phyloP scores from a whole-genome alignment of 2,797 vertebrate genomes.

The Fistularia commersonii region DNA sequence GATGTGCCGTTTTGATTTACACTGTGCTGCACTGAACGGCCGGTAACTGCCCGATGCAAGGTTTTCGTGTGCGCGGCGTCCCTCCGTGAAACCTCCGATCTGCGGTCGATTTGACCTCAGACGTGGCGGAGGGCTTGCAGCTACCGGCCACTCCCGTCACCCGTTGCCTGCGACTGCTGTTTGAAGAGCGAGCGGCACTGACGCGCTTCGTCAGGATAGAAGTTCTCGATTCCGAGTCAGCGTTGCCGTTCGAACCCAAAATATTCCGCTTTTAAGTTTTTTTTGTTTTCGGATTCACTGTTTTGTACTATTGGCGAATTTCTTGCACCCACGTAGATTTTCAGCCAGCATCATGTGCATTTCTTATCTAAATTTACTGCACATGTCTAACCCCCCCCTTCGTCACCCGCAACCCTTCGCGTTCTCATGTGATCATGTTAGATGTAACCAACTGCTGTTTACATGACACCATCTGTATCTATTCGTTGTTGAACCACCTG shows the following conservation, averaged over 20 bases:
- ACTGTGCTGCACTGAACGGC: conserved; percentile 63
- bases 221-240: conserved; percentile 36
- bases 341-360: too few species aligned
- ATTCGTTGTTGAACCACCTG: conserved; percentile 75
- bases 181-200: conserved; percentile 47
- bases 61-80: conserved; percentile 42
- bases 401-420: conserved; percentile 26
- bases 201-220: conserved; percentile 16
- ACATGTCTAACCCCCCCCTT: conserved; percentile 16
- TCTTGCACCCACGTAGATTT: conserved; percentile 14
- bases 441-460: conserved; percentile 62
- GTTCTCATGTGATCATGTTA: conserved; percentile 35
- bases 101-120: too few species aligned
- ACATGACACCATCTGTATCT: conserved; percentile 62
- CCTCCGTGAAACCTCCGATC: too few species aligned
- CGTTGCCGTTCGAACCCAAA: conserved; percentile 41
- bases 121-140: conserved; percentile 1
- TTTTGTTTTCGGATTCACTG: conserved; percentile 22
- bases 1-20: conserved; percentile 53
- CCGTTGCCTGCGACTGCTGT: conserved; percentile 74
- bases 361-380: conserved; percentile 32
- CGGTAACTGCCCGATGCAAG: conserved; percentile 20
- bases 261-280: conserved; percentile 34
- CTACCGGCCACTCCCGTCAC: conserved; percentile 40
- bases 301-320: conserved; percentile 40